Percentiles rank a stretch among this genome's conserved stretches.
Conservation (phyloP, 1,140 invertebrate genomes). For the Neotoxoptera formosana region DNA sequence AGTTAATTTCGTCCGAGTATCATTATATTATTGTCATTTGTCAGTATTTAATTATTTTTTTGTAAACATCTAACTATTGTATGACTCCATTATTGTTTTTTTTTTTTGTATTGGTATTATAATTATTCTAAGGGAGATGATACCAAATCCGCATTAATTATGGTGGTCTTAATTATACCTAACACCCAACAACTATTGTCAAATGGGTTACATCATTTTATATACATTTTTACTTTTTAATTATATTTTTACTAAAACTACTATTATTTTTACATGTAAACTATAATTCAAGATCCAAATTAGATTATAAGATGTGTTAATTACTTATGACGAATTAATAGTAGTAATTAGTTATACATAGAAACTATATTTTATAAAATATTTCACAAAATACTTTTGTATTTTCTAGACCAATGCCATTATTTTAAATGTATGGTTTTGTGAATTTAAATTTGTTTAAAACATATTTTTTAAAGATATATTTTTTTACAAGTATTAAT, state of each 20-base stretch:
- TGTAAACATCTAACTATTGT: background rate
- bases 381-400: background rate
- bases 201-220: background rate
- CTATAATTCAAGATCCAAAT: background rate
- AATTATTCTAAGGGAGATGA: slow-evolving; percentile 6
- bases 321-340: slow-evolving; percentile 49
- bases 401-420: background rate
- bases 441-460: slow-evolving; percentile 17
- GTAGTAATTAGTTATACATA: background rate
- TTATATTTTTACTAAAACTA: background rate
- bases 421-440: background rate
- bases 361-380: slow-evolving; percentile 25
- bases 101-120: background rate
- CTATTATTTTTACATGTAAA: slow-evolving; percentile 45
- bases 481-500: slow-evolving; percentile 34
- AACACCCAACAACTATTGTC: background rate
- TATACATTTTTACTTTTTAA: slow-evolving; percentile 33
- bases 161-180: slow-evolving; percentile 1
- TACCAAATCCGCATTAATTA: slow-evolving; percentile 39
- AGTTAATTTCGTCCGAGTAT: slow-evolving; percentile 10
- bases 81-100: background rate
- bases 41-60: slow-evolving; percentile 24
- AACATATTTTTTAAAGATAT: background rate
- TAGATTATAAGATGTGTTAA: slow-evolving; percentile 33
- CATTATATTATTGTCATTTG: slow-evolving; percentile 16